Evolutionary conservation across 2,888 invertebrate species (phyloP).

Genomic region (Mythimna impura): DNA sequence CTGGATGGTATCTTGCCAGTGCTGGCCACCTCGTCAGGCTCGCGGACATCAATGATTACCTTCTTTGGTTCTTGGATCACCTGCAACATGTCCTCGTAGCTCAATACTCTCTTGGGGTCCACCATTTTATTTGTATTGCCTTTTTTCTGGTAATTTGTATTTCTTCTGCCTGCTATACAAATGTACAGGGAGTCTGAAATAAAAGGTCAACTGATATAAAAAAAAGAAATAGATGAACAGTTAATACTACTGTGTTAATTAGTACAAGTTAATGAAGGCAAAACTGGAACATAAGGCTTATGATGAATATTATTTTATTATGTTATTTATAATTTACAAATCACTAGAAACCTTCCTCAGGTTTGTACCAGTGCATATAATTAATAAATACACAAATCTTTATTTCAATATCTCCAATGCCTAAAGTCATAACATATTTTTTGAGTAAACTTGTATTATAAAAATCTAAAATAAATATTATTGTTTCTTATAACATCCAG

Average conservation of each 20-base stretch:
- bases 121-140: constrained; percentile 73
- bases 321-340: too few species aligned
- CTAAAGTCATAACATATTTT: too few species aligned
- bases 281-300: background rate
- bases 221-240: background rate
- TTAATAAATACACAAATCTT: too few species aligned
- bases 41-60: constrained; percentile 94
- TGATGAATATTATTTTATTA: background rate
- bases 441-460: too few species aligned
- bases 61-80: constrained; percentile 83
- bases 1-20: constrained; percentile 94
- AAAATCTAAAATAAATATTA: too few species aligned
- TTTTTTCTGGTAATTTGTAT: constrained; percentile 48
- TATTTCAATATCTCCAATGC: too few species aligned
- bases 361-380: too few species aligned
- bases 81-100: constrained; percentile 84
- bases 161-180: constrained; percentile 23
- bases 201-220: constrained; percentile 9
- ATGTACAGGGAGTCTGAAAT: constrained; percentile 36
- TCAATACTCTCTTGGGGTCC: constrained; percentile 80
- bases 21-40: constrained; percentile 92
- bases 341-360: too few species aligned
- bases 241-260: background rate
- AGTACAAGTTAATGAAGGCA: background rate
- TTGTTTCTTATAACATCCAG: too few species aligned